Conservation (phyloP, 2,797 vertebrate genomes). For the Epinephelus malabaricus region DNA sequence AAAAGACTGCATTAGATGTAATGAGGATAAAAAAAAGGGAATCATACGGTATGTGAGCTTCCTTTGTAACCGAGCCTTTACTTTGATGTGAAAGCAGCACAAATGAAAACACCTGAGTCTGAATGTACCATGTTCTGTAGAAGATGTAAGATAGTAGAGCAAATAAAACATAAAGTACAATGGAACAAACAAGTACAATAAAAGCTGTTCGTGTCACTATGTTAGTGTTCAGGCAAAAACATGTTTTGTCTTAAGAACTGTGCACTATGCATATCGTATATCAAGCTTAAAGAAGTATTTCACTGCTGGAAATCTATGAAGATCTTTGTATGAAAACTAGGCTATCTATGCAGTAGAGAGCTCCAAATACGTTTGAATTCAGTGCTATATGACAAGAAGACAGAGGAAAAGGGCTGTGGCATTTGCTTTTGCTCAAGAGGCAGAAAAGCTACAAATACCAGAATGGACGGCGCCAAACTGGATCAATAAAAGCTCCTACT, state of each 20-base stretch:
- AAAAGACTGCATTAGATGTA: constrained; percentile 41
- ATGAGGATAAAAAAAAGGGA: constrained; percentile 51
- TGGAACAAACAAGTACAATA: not conserved
- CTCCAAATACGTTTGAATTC: no score
- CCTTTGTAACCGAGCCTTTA: constrained; percentile 30
- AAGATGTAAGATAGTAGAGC: constrained; percentile 16
- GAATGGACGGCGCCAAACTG: no score
- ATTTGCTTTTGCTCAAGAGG: no score
- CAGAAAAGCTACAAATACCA: no score
- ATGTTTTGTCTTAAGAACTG: not conserved
- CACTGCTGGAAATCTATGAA: no score
- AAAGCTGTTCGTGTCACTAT: not conserved
- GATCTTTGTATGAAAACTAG: no score
- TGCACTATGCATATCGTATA: no score
- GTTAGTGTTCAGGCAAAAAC: constrained; percentile 4
- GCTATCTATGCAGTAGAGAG: no score
- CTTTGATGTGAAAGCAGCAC: constrained; percentile 51
- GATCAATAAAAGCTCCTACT: no score
- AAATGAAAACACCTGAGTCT: constrained; percentile 11
- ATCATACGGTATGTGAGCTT: constrained; percentile 38
- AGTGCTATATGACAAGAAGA: no score
- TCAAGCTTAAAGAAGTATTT: no score
- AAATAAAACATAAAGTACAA: constrained; percentile 17
- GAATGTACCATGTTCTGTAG: not conserved
- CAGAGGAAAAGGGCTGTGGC: no score